Base-by-base conservation (phyloP, 2,888 invertebrate species). In the Leucania comma region DNA sequence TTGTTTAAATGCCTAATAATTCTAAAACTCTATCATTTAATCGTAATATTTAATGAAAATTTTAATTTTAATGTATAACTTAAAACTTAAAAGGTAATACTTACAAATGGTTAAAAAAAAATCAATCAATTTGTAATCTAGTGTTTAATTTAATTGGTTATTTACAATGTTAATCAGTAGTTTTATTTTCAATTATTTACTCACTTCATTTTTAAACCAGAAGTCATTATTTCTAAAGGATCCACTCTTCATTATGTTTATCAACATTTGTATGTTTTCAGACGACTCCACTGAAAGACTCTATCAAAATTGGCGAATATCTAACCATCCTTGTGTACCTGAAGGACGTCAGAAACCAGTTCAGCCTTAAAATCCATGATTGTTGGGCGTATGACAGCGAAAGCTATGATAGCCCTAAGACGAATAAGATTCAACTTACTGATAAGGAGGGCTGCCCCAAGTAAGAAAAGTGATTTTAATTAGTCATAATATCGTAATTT, bases 311-410 rank as follows among this genome's bases (percentile, higher is more conserved):
- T 72, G 98, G 98, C 10, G 97, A 97, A 85, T 97, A 97, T 71
- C 93, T 98, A 32, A 97, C 97, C 0, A 96, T 98, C 60, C 93
- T 97, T 32, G 97, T 98, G 0, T 97, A 97, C 90, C 93, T 98
- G 63, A 97, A 97, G 86, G 97, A 97, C 87, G 90, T 94, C 0
- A 96, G 96, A 63, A 96, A 96, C 48, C 96, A 97, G 70, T 97
- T 97, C 87, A 97, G 97, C 87, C 92, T 98, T 9, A 96, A 96
- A 85, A 97, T 98, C 46, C 96, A 97, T 70, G 97, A 98, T 87
- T 98, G 98, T 84, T 97, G 97, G 97, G 98, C 98, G 0, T 97
- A 97, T 70, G 97, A 97, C 81, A 96, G 94, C 72, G 97, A 97
- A 62, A 95, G 97, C 72, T 97, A 97, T 84, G 96, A 97, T 68